Conservation (phyloP, 2,797 vertebrate genomes). For the Tolypeutes matacus region DNA sequence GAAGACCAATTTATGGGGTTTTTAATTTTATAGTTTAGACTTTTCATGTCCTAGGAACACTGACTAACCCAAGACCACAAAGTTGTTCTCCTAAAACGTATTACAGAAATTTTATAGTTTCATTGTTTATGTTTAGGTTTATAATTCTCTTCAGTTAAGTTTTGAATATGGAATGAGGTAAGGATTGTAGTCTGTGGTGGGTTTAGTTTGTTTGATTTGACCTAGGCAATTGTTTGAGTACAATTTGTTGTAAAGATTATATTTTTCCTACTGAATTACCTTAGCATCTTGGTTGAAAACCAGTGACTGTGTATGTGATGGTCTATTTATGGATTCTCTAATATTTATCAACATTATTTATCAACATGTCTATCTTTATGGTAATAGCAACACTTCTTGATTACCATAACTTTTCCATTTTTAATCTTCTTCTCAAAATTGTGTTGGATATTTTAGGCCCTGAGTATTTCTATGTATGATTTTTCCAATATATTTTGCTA, state of each 20-base stretch:
- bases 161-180: not conserved
- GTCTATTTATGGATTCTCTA: not conserved
- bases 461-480: not conserved
- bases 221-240: too few relatives aligned
- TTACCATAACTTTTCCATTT: not conserved
- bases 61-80: not conserved
- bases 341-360: not conserved
- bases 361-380: not conserved
- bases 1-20: not conserved
- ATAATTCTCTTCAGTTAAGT: too few relatives aligned
- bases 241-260: not conserved
- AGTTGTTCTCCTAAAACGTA: not conserved
- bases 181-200: not conserved
- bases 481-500: not conserved
- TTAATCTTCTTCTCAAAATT: not conserved
- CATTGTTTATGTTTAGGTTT: not conserved
- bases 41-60: not conserved
- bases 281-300: not conserved
- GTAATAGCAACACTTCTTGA: not conserved
- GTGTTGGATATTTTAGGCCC: not conserved
- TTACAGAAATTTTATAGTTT: not conserved
- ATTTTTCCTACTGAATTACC: not conserved
- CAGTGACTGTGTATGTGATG: accelerated
- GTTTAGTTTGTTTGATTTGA: not conserved
- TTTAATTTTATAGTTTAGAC: not conserved